Base-by-base conservation (phyloP, 2,888 invertebrate species). In the Xestia c-nigrum region DNA sequence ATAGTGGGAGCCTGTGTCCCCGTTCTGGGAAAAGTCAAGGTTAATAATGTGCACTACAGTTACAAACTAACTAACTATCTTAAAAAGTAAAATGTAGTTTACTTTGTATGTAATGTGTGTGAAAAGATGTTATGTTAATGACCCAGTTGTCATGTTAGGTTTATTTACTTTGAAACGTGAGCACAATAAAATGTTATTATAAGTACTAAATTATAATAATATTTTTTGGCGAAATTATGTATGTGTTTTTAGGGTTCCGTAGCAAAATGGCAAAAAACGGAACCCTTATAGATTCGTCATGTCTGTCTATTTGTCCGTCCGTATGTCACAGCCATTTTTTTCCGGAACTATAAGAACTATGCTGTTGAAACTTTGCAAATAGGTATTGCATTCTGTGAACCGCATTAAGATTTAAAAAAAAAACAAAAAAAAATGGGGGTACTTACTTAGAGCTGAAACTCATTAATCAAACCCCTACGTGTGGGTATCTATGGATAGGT, bases 101-200 rank as follows among this genome's bases (percentile, higher is more conserved):
- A 65, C 38, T 40, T 64, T 9, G 7, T 12, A 5, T 31, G n/a
- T 76, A 31, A 31, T 31, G 52, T 76, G 70, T 55, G 31, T 76
- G 63, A 16, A 76, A 47, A 70, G 14, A 40, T 76, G 69, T 76
- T 76, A 76, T 55, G 47, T 76, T 47, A 46, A 57, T 47, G n/a
- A 38, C 46, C 16, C 55, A 40, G 38, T 21, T 69, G 38, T 21
- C 21, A 75, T 21, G 50, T 68, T 31, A 46, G 7, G 24, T 63
- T 21, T 73, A 57, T 76, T 69, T 61, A 63, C 12, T 52, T 75
- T 68, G 50, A 38, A 46, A 6, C n/a, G 31, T 31, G 24, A n/a
- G 10, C 52, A 76, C 40, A 46, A 55, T 10, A 63, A 31, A 31
- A 31, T 31, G 31, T 31, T 31, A 31, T 31, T 31, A 31, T 31